These are phyloP conservation scores for Psix sp. DNA, from an alignment of 1,140 invertebrate genomes.

Conservation along the genomic window DNA sequence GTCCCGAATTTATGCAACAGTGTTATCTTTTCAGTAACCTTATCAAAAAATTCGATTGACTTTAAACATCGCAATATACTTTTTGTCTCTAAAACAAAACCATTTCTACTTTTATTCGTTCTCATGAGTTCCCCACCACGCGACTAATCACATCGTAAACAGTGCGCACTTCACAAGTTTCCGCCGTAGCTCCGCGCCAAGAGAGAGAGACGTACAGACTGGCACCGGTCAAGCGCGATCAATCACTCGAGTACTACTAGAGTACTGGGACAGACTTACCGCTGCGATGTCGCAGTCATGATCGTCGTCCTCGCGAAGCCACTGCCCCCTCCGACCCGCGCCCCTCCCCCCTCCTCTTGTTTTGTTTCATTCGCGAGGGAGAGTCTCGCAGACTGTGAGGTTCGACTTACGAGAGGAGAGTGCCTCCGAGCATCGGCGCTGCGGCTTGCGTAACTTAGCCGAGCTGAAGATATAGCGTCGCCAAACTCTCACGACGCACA, in stretches of 20 bases:
- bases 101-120: no score
- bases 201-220: not conserved
- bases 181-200: not conserved
- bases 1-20: no score
- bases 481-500: slow-evolving; percentile 31
- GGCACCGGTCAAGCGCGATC: slow-evolving; percentile 25
- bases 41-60: no score
- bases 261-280: slow-evolving; percentile 26
- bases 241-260: slow-evolving; percentile 31
- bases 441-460: slow-evolving; percentile 27
- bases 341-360: slow-evolving; percentile 1
- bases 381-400: slow-evolving; percentile 28
- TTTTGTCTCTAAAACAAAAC: no score
- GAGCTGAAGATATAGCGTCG: slow-evolving; percentile 21
- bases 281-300: slow-evolving; percentile 26
- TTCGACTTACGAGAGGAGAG: slow-evolving; percentile 37
- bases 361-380: slow-evolving; percentile 26
- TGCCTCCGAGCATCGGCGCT: slow-evolving; percentile 23
- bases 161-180: not conserved
- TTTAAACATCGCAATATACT: no score
- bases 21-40: no score
- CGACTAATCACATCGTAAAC: not conserved
- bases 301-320: slow-evolving; percentile 41
- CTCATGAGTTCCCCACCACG: no score
- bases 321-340: slow-evolving; percentile 1